Conservation (phyloP, 2,113 vertebrate genomes). For the Plecturocebus donacophilus region DNA sequence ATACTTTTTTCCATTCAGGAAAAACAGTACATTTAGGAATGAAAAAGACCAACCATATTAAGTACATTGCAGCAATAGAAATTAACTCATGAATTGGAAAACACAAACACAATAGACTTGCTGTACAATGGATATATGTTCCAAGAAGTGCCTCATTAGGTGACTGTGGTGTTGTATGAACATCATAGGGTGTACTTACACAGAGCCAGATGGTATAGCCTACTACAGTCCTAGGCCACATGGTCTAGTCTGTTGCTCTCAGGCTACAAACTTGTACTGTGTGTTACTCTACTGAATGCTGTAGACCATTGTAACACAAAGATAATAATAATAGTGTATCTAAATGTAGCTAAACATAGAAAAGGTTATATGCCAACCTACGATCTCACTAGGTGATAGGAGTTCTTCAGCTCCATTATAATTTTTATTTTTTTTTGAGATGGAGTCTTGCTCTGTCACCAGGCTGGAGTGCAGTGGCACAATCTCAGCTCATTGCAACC, state of each 20-base stretch:
- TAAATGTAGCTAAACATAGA: neutral
- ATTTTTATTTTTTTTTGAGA: no score
- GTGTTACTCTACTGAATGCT: neutral
- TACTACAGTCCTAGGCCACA: neutral
- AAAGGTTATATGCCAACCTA: neutral
- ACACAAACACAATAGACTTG: neutral
- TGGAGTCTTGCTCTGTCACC: no score
- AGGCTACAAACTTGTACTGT: neutral
- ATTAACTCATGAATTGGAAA: slow-evolving; percentile 41
- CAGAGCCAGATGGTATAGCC: neutral
- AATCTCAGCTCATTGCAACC: no score
- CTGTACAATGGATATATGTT: neutral
- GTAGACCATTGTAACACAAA: neutral
- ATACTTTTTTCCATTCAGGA: neutral
- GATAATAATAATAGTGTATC: neutral
- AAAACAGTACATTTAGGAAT: neutral
- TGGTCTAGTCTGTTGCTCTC: neutral
- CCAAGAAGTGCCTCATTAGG: neutral
- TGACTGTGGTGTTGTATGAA: neutral
- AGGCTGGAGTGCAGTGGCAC: no score
- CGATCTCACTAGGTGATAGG: neutral
- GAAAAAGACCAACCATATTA: neutral
- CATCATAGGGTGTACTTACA: neutral
- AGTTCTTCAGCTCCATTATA: neutral
- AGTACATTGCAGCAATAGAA: neutral